Conservation (phyloP, 2,888 invertebrate genomes). For the Tachystola acroxantha region DNA sequence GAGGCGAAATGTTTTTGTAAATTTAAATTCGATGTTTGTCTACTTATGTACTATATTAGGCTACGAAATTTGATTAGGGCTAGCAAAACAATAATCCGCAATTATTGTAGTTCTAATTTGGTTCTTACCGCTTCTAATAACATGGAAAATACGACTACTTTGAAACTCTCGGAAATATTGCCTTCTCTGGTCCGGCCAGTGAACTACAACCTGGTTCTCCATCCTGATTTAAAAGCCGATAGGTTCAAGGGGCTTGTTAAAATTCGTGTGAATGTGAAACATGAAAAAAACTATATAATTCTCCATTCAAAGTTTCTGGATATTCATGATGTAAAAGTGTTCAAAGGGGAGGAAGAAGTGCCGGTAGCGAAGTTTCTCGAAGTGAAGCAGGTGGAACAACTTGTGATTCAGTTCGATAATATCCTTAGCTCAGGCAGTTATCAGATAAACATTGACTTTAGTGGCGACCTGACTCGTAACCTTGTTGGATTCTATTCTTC, state of each 20-base stretch:
- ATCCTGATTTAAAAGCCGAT: slow-evolving; percentile 45
- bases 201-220: slow-evolving; percentile 51
- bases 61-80: not conserved
- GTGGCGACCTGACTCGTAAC: slow-evolving; percentile 80
- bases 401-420: slow-evolving; percentile 45
- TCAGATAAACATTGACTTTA: slow-evolving; percentile 77
- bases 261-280: slow-evolving; percentile 51
- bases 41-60: slow-evolving; percentile 1
- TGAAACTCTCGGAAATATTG: slow-evolving; percentile 44
- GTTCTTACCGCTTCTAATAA: slow-evolving; percentile 2
- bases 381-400: slow-evolving; percentile 48
- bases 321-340: slow-evolving; percentile 58
- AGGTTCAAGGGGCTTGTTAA: slow-evolving; percentile 50
- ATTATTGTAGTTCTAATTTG: not conserved
- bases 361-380: slow-evolving; percentile 41
- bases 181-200: slow-evolving; percentile 45
- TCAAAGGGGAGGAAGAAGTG: slow-evolving; percentile 34
- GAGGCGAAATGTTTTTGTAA: no score
- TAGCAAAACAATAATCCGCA: not conserved
- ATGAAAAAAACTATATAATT: slow-evolving; percentile 58
- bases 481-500: slow-evolving; percentile 88
- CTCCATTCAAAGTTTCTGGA: slow-evolving; percentile 79
- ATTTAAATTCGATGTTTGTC: no score
- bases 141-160: slow-evolving; percentile 25
- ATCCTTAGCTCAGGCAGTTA: slow-evolving; percentile 56